These are phyloP conservation scores for Flexamia atlantica DNA, from an alignment of 2,888 invertebrate species.

Conservation along the genomic window DNA sequence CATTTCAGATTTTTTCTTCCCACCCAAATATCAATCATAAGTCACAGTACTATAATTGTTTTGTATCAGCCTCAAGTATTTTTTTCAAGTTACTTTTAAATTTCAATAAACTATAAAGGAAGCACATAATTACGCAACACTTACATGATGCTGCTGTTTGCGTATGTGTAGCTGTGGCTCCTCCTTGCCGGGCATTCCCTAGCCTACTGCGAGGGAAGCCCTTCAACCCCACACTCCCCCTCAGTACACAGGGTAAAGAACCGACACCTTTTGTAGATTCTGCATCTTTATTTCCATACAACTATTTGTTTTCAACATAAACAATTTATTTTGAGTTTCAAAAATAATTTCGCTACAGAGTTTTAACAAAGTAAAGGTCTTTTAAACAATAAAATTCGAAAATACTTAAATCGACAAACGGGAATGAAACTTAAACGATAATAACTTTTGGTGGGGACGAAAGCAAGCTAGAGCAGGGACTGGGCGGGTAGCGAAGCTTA, in stretches of 20 bases:
- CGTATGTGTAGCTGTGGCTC: constrained; percentile 55
- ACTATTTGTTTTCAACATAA: constrained; percentile 50
- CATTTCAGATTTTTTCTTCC: no score
- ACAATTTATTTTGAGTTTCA: constrained; percentile 32
- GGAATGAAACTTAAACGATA: constrained; percentile 54
- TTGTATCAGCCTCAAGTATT: no score
- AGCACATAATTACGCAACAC: no score
- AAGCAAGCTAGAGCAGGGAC: constrained; percentile 57
- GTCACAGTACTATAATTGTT: no score
- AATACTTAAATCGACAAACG: not conserved
- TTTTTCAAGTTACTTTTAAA: no score
- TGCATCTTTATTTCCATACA: constrained; percentile 56
- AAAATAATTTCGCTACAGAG: constrained; percentile 54
- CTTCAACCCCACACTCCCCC: constrained; percentile 18
- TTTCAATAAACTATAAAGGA: no score
- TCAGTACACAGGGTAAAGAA: constrained; percentile 30
- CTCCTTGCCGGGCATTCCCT: constrained; percentile 56
- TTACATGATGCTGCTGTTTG: constrained; percentile 60
- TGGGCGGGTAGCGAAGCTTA: constrained; percentile 62
- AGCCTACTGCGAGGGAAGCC: constrained; percentile 51
- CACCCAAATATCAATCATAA: no score
- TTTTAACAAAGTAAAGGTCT: constrained; percentile 33
- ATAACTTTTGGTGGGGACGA: constrained; percentile 49
- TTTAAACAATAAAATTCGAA: constrained; percentile 50
- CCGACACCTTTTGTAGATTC: constrained; percentile 53